Conservation (phyloP, 2,888 invertebrate genomes). For the Tiphia femorata region DNA sequence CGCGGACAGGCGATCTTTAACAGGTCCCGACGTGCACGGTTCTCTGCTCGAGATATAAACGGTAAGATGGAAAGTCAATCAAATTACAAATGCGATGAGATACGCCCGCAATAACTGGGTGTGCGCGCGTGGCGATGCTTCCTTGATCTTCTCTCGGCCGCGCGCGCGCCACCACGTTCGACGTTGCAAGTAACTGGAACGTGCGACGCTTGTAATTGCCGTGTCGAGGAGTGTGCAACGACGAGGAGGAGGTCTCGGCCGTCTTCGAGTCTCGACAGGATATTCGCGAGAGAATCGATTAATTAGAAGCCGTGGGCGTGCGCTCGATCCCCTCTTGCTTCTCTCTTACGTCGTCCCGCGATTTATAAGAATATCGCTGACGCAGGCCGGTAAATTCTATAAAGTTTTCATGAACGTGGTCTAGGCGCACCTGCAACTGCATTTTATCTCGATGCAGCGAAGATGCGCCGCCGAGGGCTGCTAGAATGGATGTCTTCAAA, state of each 20-base stretch:
- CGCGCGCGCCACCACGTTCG: background rate
- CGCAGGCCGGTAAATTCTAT: conserved; percentile 1
- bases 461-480: conserved; percentile 1
- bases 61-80: conserved; percentile 17
- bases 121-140: too few relatives aligned
- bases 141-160: too few relatives aligned
- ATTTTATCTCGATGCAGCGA: conserved; percentile 17
- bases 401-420: conserved; percentile 15
- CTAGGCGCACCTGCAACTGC: conserved; percentile 25
- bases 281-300: too few relatives aligned
- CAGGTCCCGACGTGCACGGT: conserved; percentile 18
- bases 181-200: background rate
- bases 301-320: too few relatives aligned
- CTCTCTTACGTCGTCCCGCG: background rate
- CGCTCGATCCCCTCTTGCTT: background rate
- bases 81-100: conserved; percentile 25
- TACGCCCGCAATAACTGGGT: conserved; percentile 1
- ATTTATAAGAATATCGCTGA: background rate
- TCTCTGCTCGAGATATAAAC: conserved; percentile 12
- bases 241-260: too few relatives aligned
- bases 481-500: conserved; percentile 29
- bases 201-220: background rate
- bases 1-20: conserved; percentile 21
- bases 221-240: background rate
- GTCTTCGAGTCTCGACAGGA: too few relatives aligned